Evolutionary conservation across 2,797 vertebrate species (phyloP).

Genomic region (Meriones psammophilus): DNA sequence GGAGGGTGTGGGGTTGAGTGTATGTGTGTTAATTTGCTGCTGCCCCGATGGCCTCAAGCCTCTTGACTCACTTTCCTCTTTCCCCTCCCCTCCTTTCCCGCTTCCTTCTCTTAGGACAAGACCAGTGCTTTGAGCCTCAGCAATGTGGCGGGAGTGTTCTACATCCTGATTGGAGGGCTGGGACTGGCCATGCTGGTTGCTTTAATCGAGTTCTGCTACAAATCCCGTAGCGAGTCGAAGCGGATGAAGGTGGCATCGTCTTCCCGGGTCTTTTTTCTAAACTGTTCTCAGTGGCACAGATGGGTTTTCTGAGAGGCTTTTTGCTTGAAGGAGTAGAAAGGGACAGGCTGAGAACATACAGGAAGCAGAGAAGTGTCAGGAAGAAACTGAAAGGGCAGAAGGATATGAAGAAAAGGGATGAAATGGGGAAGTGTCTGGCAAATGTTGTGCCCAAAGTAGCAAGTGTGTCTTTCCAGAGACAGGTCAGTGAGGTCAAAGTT

Average conservation of each 20-base stretch:
- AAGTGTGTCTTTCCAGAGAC: neutral
- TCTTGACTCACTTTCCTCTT: conserved; percentile 88
- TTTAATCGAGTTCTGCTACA: conserved; percentile 99
- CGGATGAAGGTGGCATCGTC: conserved; percentile 97
- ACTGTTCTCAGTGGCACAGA: conserved; percentile 84
- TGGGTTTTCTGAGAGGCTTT: conserved; percentile 71
- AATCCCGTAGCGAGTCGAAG: conserved; percentile 98
- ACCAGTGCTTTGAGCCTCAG: conserved; percentile 99
- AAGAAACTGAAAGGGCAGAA: neutral
- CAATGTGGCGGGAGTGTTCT: conserved; percentile 99
- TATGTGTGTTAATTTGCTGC: conserved; percentile 68
- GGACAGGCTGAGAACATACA: conserved; percentile 62
- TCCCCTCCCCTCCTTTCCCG: conserved; percentile 81
- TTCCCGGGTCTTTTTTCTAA: conserved; percentile 92
- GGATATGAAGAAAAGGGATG: neutral
- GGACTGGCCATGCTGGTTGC: conserved; percentile 99
- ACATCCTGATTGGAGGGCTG: conserved; percentile 99
- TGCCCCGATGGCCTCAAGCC: conserved; percentile 5
- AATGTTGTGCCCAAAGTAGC: neutral
- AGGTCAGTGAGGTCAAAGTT: neutral
- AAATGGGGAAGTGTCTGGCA: neutral
- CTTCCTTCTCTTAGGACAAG: conserved; percentile 93
- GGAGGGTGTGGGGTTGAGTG: conserved; percentile 82
- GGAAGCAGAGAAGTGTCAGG: conserved; percentile 65
- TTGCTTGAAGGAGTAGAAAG: conserved; percentile 13